phyloP scores from a whole-genome alignment of 2,113 vertebrate species.

The Microtus montanus region DNA sequence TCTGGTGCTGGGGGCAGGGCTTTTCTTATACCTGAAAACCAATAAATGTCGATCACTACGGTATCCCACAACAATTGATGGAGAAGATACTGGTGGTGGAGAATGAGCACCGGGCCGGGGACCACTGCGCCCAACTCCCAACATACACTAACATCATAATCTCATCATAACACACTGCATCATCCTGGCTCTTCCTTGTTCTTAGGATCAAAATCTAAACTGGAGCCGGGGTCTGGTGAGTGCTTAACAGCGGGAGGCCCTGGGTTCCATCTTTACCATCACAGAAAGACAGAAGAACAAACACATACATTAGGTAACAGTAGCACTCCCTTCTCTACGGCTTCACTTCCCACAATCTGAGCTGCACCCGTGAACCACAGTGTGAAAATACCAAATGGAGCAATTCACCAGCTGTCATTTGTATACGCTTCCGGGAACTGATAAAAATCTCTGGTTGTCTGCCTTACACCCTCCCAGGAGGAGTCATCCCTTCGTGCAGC shows the following conservation, averaged over 20 bases:
- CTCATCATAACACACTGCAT: not conserved
- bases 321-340: not conserved
- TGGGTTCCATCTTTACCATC: not conserved
- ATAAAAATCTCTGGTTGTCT: not conserved
- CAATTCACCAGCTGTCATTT: not conserved
- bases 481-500: not conserved
- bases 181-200: not conserved
- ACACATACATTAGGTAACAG: not conserved
- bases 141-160: not conserved
- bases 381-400: not conserved
- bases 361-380: too few relatives aligned
- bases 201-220: not conserved
- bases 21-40: conserved; percentile 88
- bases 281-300: not conserved
- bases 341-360: not conserved
- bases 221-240: not conserved
- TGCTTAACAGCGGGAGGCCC: not conserved
- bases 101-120: not conserved
- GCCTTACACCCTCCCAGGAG: not conserved
- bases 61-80: not conserved
- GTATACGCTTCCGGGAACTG: not conserved
- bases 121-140: not conserved
- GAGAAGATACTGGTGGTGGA: not conserved
- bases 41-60: conserved; percentile 44
- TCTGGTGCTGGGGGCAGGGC: conserved; percentile 89